A percentile compares a stretch with the other conserved stretches of the same genome.
phyloP scores from a whole-genome alignment of 2,888 invertebrate species.

The Pseudococcus jackbeardsleyi region DNA sequence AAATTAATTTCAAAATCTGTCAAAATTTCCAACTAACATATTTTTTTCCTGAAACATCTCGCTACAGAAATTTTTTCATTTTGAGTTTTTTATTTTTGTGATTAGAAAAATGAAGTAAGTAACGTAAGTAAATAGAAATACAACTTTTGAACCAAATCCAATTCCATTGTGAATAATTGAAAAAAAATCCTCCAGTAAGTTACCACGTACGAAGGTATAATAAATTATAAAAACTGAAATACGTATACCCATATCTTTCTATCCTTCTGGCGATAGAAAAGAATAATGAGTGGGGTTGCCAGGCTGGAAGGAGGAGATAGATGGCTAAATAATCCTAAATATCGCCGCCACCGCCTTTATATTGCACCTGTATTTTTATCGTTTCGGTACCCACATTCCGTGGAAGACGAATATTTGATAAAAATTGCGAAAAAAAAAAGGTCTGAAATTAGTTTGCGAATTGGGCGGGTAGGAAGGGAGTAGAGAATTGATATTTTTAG shows the following conservation, averaged over 20 bases:
- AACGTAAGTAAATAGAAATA: too few relatives aligned
- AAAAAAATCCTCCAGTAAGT: neutral
- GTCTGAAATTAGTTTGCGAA: neutral
- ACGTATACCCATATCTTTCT: neutral
- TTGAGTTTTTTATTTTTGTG: too few relatives aligned
- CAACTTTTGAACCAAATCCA: too few relatives aligned
- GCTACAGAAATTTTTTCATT: too few relatives aligned
- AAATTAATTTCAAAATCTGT: too few relatives aligned
- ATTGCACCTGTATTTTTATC: neutral
- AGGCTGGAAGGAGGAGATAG: neutral
- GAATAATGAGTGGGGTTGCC: neutral
- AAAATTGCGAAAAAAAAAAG: neutral
- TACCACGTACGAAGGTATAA: neutral
- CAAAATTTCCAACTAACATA: too few relatives aligned
- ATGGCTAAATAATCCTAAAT: neutral
- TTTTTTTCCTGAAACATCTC: too few relatives aligned
- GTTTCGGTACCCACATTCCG: neutral
- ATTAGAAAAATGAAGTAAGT: too few relatives aligned
- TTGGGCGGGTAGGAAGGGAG: neutral
- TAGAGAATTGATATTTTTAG: too few relatives aligned
- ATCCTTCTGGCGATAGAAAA: neutral
- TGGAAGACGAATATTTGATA: neutral
- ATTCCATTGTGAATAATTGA: neutral
- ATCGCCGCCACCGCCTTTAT: neutral
- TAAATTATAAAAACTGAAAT: neutral